Evolutionary conservation across 2,888 invertebrate genomes (phyloP).

Genomic region (Phaonia tiefii): DNA sequence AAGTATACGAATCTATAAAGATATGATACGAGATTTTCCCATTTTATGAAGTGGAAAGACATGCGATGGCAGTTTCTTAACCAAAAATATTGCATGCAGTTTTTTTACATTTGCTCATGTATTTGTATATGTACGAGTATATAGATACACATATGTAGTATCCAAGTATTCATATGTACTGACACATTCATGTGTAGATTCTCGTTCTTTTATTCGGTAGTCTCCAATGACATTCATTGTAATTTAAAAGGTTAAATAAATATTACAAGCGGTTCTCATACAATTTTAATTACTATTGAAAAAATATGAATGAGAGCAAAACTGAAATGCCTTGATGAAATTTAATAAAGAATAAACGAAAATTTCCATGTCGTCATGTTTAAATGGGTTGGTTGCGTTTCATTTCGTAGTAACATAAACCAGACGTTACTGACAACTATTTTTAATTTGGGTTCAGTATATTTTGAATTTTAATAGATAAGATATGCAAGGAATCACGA

Average conservation of each 20-base stretch:
- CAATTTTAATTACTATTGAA: neutral
- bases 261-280: constrained; percentile 3
- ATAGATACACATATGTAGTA: neutral
- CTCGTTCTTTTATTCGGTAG: neutral
- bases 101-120: too few species aligned
- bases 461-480: too few species aligned
- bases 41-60: constrained; percentile 1
- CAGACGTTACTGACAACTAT: too few species aligned
- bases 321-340: neutral
- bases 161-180: neutral
- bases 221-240: neutral
- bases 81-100: neutral
- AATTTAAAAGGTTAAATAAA: constrained; percentile 4
- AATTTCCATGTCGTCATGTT: too few species aligned
- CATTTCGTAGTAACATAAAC: too few species aligned
- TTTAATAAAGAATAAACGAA: too few species aligned
- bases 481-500: too few species aligned
- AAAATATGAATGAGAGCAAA: neutral
- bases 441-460: too few species aligned
- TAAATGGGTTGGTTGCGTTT: too few species aligned
- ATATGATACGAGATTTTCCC: neutral
- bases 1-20: constrained; percentile 17
- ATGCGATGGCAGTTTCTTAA: neutral
- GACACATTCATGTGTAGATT: neutral
- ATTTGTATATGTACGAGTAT: too few species aligned